A percentile compares a stretch with the other conserved stretches of the same genome.
Conservation (phyloP, 2,888 invertebrate species). For the Microchrysa polita region DNA sequence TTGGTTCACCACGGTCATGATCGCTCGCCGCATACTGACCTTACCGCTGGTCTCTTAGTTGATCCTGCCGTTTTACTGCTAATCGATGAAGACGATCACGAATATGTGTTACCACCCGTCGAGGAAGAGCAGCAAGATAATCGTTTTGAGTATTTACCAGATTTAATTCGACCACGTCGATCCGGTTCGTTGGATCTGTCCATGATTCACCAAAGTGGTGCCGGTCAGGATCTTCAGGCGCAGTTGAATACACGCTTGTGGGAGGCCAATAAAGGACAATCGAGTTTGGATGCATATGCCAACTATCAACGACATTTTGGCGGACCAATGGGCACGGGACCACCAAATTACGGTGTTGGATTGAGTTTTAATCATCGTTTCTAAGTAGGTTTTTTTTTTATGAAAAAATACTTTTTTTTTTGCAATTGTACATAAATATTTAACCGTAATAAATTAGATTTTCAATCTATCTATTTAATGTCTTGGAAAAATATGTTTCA, state of each 20-base stretch:
- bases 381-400: too few relatives aligned
- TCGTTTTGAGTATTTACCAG: background rate
- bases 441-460: too few relatives aligned
- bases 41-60: background rate
- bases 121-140: too few relatives aligned
- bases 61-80: background rate
- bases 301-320: conserved; percentile 46
- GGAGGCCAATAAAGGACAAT: conserved; percentile 34
- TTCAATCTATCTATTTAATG: too few relatives aligned
- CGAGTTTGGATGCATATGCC: conserved; percentile 42
- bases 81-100: background rate
- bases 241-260: conserved; percentile 33
- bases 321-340: conserved; percentile 53
- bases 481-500: too few relatives aligned
- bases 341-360: conserved; percentile 60
- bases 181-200: conserved; percentile 5
- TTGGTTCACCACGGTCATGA: background rate
- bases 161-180: background rate
- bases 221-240: conserved; percentile 44
- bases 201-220: background rate
- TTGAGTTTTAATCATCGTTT: conserved; percentile 57
- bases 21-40: too few relatives aligned
- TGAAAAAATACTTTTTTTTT: too few relatives aligned
- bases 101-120: background rate
- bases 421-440: too few relatives aligned